Percentiles rank a stretch among this genome's conserved stretches.
phyloP scores from a whole-genome alignment of 2,888 invertebrate genomes.

The Erebia aethiops region DNA sequence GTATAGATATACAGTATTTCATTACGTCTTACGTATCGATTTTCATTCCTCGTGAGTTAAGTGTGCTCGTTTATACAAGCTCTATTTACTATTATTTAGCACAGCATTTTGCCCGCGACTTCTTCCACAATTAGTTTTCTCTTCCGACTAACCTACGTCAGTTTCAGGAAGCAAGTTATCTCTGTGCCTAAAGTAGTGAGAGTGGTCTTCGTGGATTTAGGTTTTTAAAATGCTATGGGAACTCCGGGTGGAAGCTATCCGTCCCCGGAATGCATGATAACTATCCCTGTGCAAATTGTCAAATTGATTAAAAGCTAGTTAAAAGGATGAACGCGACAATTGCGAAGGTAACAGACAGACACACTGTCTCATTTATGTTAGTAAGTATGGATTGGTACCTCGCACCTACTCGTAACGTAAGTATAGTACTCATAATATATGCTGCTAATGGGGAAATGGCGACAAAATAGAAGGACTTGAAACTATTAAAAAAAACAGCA shows the following conservation, averaged over 20 bases:
- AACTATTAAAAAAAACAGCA: not conserved
- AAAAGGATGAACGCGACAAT: no score
- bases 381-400: no score
- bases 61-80: conserved; percentile 14
- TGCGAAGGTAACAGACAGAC: no score
- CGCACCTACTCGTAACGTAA: not conserved
- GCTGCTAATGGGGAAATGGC: not conserved
- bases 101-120: not conserved
- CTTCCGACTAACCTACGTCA: not conserved
- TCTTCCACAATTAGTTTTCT: not conserved
- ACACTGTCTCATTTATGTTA: no score
- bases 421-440: no score
- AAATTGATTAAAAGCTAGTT: no score
- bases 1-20: conserved; percentile 41
- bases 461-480: not conserved
- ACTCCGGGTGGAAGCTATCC: no score
- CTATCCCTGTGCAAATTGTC: no score
- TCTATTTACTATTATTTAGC: not conserved
- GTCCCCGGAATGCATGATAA: no score
- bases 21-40: conserved; percentile 40
- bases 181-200: not conserved
- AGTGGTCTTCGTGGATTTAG: no score
- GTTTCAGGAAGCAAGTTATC: not conserved
- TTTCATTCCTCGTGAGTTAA: conserved; percentile 32
- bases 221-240: no score